These are phyloP conservation scores for Drosophila pseudoobscura DNA, from an alignment of 1,140 invertebrate genomes.

Conservation along the genomic window DNA sequence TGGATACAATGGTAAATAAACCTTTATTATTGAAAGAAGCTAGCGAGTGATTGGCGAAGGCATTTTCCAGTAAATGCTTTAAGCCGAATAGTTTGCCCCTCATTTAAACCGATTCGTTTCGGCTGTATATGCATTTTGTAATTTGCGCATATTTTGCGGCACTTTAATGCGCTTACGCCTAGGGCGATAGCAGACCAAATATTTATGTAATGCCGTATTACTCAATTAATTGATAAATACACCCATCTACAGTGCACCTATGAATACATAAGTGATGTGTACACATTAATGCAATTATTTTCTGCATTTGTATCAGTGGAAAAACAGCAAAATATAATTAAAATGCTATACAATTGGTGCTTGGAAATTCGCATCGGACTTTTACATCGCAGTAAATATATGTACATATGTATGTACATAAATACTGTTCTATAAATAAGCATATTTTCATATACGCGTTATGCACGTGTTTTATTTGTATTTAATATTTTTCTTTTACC, in stretches of 20 bases:
- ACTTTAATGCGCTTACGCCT: slow-evolving; percentile 55
- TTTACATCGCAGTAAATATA: slow-evolving; percentile 18
- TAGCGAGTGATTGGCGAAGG: too few species aligned
- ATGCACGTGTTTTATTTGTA: neutral
- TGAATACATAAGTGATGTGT: slow-evolving; percentile 8
- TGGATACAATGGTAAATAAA: too few species aligned
- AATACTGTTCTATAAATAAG: slow-evolving; percentile 11
- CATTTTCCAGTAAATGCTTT: neutral
- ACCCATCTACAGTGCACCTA: slow-evolving; percentile 4
- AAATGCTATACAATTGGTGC: slow-evolving; percentile 38
- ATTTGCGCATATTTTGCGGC: slow-evolving; percentile 31
- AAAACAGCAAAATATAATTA: slow-evolving; percentile 63
- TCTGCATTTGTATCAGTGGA: slow-evolving; percentile 54
- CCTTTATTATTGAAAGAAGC: too few species aligned
- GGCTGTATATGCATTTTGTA: slow-evolving; percentile 22
- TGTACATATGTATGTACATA: neutral
- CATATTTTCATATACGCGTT: neutral
- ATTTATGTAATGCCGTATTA: slow-evolving; percentile 57
- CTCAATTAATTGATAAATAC: slow-evolving; percentile 71
- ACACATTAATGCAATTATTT: slow-evolving; percentile 70
- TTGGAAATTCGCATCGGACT: slow-evolving; percentile 10
- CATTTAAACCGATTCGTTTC: neutral
- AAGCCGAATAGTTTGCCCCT: slow-evolving; percentile 26
- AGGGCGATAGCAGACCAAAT: slow-evolving; percentile 49
- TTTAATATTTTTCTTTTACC: slow-evolving; percentile 19